A percentile compares a stretch with the other conserved stretches of the same genome.
phyloP scores from a whole-genome alignment of 64 coral and sea anemone species.

The Exaiptasia diaphana region DNA sequence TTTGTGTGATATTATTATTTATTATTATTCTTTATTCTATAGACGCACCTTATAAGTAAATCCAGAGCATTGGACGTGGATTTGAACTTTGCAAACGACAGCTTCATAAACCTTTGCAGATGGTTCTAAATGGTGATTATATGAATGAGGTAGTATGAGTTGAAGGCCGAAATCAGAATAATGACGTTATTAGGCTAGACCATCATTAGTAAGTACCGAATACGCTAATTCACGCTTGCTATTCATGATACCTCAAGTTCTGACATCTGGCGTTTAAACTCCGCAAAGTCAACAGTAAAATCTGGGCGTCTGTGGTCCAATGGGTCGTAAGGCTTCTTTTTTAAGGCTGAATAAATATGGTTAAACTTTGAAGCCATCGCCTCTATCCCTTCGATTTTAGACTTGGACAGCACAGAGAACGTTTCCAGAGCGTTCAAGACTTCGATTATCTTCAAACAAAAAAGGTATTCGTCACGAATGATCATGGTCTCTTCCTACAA shows the following conservation, averaged over 20 bases:
- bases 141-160: neutral
- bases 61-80: constrained; percentile 67
- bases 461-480: neutral
- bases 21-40: neutral
- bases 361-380: constrained; percentile 70
- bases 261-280: constrained; percentile 68
- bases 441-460: constrained; percentile 65
- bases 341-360: constrained; percentile 70
- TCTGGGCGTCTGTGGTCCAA: constrained; percentile 78
- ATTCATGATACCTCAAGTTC: constrained; percentile 66
- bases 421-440: constrained; percentile 86
- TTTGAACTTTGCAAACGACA: constrained; percentile 68
- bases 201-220: no score
- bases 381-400: constrained; percentile 92
- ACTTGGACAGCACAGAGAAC: constrained; percentile 79
- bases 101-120: constrained; percentile 73
- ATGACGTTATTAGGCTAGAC: no score
- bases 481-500: no score
- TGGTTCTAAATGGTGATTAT: constrained; percentile 19
- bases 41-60: constrained; percentile 52
- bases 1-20: neutral
- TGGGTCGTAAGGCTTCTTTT: constrained; percentile 88
- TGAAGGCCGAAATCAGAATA: no score
- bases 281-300: constrained; percentile 66
- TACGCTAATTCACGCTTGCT: no score